Evolutionary conservation across 2,888 invertebrate genomes (phyloP).

Genomic region (Prosopocoilus inquinatus): DNA sequence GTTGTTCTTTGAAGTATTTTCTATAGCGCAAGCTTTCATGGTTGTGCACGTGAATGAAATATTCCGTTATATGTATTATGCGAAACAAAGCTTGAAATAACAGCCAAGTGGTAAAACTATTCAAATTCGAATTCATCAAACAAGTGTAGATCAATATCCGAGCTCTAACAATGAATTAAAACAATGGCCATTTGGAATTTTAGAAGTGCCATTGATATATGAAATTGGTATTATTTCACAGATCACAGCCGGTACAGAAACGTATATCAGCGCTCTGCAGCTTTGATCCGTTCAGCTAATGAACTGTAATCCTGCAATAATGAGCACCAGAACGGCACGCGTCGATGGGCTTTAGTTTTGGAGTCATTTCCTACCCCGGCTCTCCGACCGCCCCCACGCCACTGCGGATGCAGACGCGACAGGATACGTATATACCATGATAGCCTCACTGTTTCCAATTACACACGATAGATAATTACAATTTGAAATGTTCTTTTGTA

Average conservation of each 20-base stretch:
- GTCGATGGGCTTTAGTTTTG: constrained; percentile 33
- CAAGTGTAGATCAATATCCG: too few species aligned
- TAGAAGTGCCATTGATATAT: constrained; percentile 21
- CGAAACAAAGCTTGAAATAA: too few species aligned
- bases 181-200: constrained; percentile 14
- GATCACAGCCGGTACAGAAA: constrained; percentile 14
- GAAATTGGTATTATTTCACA: constrained; percentile 20
- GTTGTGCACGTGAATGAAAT: too few species aligned
- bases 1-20: too few species aligned
- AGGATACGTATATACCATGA: constrained; percentile 21
- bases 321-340: constrained; percentile 37
- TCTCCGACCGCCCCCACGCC: constrained; percentile 1
- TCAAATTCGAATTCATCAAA: too few species aligned
- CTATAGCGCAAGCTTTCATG: too few species aligned
- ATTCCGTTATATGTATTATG: too few species aligned
- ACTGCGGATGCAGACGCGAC: constrained; percentile 3
- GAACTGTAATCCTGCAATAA: constrained; percentile 49
- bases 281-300: constrained; percentile 47
- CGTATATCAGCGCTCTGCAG: constrained; percentile 20
- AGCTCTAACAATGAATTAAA: too few species aligned
- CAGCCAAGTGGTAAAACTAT: too few species aligned
- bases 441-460: constrained; percentile 27
- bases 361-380: constrained; percentile 19
- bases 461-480: constrained; percentile 30
- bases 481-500: constrained; percentile 17